Evolutionary conservation across 1,140 invertebrate species (phyloP), one percentile per base, ranked within the genome.

Genomic region (Hylaeus anthracinus): DNA sequence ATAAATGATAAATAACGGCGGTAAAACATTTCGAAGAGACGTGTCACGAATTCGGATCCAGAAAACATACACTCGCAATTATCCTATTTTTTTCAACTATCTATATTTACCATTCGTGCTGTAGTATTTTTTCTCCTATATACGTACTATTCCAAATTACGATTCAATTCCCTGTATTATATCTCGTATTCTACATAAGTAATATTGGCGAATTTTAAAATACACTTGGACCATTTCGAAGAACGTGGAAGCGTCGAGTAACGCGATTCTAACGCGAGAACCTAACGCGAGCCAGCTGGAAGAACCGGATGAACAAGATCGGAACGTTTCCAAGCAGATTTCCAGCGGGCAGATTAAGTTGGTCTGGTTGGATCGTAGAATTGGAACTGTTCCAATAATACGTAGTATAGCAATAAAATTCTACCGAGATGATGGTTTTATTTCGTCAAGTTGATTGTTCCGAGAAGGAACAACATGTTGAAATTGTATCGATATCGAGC

Each of bases 281-380:
- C 10, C 37, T 71, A 61, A 53, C 45, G 56, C n/a, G 43, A 66
- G 73, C 14, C 10, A 80, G 61, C 65, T 45, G 39, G 51, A 10
- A 81, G 63, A 87, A 87, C 74, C 74, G 66, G 74, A 84, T 63
- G 72, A 73, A 9, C 84, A 83, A 76, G 77, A 61, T 77, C 58
- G 53, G 58, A 58, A 41, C 72, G 71, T 77, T 72, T 76, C 37
- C 55, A 55, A 4, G 10, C 43, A 4, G 15, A 55, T 69, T 12
- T 58, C 41, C 10, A 43, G 39, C 55, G 53, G 5, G 10, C 5
- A 14, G 15, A 26, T 39, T 41, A 41, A 56, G 41, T 48, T 72
- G 14, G 41, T 39, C 14, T 26, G 26, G 26, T 26, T 26, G 26
- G 26, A 26, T 26, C 26, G 26, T 26, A 26, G 26, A 26, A 26